These are phyloP conservation scores for Uria lomvia DNA, from an alignment of 2,113 vertebrate genomes.

Conservation along the genomic window DNA sequence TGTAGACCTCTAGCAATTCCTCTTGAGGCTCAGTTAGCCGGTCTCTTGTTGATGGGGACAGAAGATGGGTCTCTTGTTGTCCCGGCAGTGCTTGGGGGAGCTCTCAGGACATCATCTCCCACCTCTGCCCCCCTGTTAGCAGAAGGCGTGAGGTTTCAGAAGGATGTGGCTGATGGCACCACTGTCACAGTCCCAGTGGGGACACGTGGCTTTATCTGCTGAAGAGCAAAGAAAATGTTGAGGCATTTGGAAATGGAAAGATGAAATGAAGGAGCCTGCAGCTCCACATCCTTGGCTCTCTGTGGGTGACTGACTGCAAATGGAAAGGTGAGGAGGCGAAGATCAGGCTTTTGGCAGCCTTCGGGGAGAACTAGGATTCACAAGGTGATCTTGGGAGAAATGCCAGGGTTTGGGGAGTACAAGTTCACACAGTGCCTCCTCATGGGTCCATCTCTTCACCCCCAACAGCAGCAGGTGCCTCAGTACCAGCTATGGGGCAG, in stretches of 20 bases:
- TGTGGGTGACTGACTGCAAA: neutral
- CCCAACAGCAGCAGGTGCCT: neutral
- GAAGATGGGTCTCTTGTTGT: neutral
- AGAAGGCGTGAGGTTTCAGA: neutral
- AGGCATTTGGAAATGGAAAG: neutral
- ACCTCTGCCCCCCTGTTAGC: accelerated
- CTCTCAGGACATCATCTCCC: neutral
- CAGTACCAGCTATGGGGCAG: neutral
- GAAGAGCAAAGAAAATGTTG: neutral
- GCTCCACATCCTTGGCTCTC: neutral
- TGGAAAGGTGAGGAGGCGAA: neutral
- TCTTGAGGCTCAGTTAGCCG: neutral
- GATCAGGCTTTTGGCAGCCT: neutral
- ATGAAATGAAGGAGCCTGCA: neutral
- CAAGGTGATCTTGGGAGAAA: neutral
- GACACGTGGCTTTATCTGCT: neutral
- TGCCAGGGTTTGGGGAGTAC: neutral
- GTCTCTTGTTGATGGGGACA: neutral
- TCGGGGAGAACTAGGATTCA: neutral
- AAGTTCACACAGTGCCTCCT: neutral
- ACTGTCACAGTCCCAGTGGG: neutral
- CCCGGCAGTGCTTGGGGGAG: neutral
- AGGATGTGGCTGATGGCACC: neutral
- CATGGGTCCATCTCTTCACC: neutral
- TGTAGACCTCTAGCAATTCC: neutral